Evolutionary conservation across 2,888 invertebrate genomes (phyloP), one percentile per base, ranked within the genome.

Genomic region (Dolichomitus sp.): DNA sequence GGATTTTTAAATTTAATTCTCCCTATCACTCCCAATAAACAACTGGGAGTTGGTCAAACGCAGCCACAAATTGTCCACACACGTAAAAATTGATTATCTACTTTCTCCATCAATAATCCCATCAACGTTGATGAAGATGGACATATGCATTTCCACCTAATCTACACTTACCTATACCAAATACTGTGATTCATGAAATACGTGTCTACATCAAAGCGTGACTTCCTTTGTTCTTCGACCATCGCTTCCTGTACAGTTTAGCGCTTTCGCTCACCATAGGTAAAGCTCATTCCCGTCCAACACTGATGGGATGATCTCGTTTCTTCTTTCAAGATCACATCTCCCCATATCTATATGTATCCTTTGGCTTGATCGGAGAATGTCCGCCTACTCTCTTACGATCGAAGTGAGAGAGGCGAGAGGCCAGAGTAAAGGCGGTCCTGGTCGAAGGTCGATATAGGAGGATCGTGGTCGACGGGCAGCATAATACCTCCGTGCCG

Each of bases 401-500:
- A 48, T 72, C 48, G 65, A 40, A 79, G 72, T 57, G 78, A 79
- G 48, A 72, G 65, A 48, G 75, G 61, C 76, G 69, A 68, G 66
- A 74, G 69, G 48, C 54, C 50, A 65, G 59, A 72, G 59, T 40
- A 50, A 59, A 81, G 74, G 81, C 77, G 81, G 61, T 69, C 14
- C 33, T 30, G 76, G 70, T 81, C 76, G 66, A 81, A 72, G 76
- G 65, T 68, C 72, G 76, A 77, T 72, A 70, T 77, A 68, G 72
- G 17, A 81, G 61, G 61, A 68, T 68, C 45, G 61, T 27, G 77
- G 72, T 81, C 66, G 70, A 73, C 81, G 83, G 83, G 80, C 69
- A 85, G 84, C 86, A 86, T 85, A 85, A 85, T 85, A 83, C 81
- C 65, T 42, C 30, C 59, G 74, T 85, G 83, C 85, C 81, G 78